Conservation (phyloP, 2,113 vertebrate genomes). For the Pomatostomus ruficeps region DNA sequence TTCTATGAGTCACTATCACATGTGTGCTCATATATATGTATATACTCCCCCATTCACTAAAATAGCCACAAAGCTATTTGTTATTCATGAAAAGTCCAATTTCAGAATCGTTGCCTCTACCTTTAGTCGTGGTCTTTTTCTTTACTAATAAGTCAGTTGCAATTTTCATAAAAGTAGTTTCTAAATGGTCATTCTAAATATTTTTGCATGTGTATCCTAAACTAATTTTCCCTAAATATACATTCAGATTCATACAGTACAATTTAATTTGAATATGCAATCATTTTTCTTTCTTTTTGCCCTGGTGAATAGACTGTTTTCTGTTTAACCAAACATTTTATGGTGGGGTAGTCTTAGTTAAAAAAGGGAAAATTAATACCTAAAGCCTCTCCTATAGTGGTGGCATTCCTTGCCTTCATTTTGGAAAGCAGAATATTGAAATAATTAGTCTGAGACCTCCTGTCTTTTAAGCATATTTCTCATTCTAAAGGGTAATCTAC, state of each 20-base stretch:
- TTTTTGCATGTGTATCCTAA: background rate
- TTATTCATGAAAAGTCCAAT: background rate
- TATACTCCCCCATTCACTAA: background rate
- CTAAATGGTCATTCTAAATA: background rate
- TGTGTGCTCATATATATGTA: background rate
- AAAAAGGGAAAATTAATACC: background rate
- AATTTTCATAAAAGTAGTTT: background rate
- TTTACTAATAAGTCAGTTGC: background rate
- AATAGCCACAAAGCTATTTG: background rate
- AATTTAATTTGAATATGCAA: background rate
- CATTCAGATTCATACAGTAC: background rate
- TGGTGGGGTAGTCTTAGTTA: background rate
- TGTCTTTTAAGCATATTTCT: background rate
- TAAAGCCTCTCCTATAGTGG: background rate
- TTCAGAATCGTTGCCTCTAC: background rate
- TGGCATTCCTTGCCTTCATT: background rate
- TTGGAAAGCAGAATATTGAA: background rate
- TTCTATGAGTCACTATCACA: background rate
- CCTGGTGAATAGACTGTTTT: background rate
- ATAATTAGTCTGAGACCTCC: background rate
- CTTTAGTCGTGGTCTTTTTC: background rate
- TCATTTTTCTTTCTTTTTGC: background rate
- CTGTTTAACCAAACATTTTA: background rate
- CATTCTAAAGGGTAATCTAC: background rate
- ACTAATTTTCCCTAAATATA: background rate